Conservation (phyloP, 2,113 vertebrate species). For the Melanostigma gelatinosum region DNA sequence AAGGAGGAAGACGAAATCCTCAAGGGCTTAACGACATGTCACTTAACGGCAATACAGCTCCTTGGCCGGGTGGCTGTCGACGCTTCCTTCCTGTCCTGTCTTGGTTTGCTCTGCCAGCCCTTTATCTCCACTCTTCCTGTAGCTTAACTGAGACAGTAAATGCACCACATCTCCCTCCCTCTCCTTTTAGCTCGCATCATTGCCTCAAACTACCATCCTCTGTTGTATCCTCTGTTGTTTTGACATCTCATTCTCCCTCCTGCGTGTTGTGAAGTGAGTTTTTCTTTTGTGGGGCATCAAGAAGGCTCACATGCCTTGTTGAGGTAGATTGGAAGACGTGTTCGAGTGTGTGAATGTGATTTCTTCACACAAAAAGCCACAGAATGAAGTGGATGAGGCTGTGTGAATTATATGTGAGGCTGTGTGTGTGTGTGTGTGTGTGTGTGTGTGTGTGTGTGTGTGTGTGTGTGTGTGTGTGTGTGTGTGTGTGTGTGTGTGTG, state of each 20-base stretch:
- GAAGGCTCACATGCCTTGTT: background rate
- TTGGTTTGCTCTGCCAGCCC: background rate
- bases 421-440: no score
- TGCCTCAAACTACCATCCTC: slow-evolving; percentile 4
- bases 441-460: no score
- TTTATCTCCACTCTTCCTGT: slow-evolving; percentile 60
- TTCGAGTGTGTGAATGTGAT: slow-evolving; percentile 9
- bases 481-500: no score
- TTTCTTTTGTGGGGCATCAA: slow-evolving; percentile 2
- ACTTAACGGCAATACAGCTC: slow-evolving; percentile 71
- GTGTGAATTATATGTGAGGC: slow-evolving; percentile 35
- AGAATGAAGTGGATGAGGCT: slow-evolving; percentile 31
- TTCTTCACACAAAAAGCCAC: slow-evolving; percentile 26
- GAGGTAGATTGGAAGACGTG: slow-evolving; percentile 4
- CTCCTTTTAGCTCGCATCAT: slow-evolving; percentile 12
- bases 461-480: no score
- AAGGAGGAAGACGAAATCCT: slow-evolving; percentile 48
- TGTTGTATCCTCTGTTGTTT: background rate
- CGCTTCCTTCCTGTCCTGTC: slow-evolving; percentile 15
- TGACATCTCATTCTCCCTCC: slow-evolving; percentile 12
- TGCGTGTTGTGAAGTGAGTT: slow-evolving; percentile 29
- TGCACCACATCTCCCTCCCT: background rate
- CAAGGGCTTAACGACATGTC: slow-evolving; percentile 76
- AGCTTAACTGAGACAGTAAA: slow-evolving; percentile 13
- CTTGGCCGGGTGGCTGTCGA: slow-evolving; percentile 5